A percentile compares a stretch with the other conserved stretches of the same genome.
These are phyloP conservation scores for Papilio aristodemus DNA, from an alignment of 1,140 invertebrate species.

Conservation along the genomic window DNA sequence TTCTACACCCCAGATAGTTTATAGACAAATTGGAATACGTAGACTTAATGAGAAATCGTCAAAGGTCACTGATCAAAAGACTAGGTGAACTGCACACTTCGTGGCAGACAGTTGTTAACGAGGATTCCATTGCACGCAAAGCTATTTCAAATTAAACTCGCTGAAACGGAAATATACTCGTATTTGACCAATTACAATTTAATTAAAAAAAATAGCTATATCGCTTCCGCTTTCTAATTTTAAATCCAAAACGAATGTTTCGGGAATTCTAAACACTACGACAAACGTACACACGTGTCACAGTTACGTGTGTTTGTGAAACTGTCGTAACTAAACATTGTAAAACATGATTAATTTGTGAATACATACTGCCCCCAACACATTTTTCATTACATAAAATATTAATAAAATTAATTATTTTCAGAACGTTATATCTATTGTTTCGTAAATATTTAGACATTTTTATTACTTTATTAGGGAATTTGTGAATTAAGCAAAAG, in stretches of 20 bases:
- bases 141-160: constrained; percentile 27
- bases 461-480: neutral
- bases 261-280: too few relatives aligned
- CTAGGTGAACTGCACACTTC: constrained; percentile 20
- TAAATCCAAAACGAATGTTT: neutral
- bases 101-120: constrained; percentile 28
- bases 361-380: too few relatives aligned
- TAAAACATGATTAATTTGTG: too few relatives aligned
- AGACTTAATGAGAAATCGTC: constrained; percentile 30
- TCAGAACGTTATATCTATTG: neutral
- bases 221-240: constrained; percentile 5
- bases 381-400: too few relatives aligned
- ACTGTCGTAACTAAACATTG: too few relatives aligned
- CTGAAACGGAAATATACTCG: constrained; percentile 8
- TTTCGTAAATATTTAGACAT: neutral
- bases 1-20: neutral
- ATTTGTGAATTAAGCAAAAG: neutral
- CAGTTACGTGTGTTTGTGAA: too few relatives aligned
- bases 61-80: constrained; percentile 31
- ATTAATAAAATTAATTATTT: too few relatives aligned
- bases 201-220: neutral
- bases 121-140: constrained; percentile 24
- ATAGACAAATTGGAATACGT: constrained; percentile 27
- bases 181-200: constrained; percentile 1
- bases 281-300: too few relatives aligned